Evolutionary conservation across 2,888 invertebrate genomes (phyloP).

Genomic region (Oeneis ivallda): DNA sequence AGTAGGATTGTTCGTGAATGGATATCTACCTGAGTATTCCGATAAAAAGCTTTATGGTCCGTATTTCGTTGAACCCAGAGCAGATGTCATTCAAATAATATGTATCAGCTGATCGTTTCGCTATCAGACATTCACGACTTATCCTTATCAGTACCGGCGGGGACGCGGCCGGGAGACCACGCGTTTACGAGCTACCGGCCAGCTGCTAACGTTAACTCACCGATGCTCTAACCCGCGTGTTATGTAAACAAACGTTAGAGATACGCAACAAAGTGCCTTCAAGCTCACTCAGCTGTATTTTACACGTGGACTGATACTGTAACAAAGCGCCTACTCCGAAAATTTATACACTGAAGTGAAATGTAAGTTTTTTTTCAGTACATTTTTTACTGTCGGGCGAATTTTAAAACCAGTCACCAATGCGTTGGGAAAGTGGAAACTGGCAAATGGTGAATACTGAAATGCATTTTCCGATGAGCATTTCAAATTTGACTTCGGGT

Average conservation of each 20-base stretch:
- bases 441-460: too few relatives aligned
- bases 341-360: background rate
- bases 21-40: too few relatives aligned
- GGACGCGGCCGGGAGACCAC: slow-evolving; percentile 31
- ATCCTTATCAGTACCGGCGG: slow-evolving; percentile 33
- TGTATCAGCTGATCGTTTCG: slow-evolving; percentile 38
- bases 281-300: background rate
- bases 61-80: too few relatives aligned
- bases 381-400: background rate
- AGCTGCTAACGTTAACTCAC: background rate
- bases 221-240: background rate
- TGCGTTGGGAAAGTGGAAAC: too few relatives aligned
- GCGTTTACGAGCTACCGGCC: background rate
- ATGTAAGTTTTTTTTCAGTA: background rate
- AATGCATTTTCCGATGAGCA: too few relatives aligned
- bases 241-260: background rate
- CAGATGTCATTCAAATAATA: too few relatives aligned
- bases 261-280: slow-evolving; percentile 12
- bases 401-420: too few relatives aligned
- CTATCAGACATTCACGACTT: slow-evolving; percentile 37
- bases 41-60: too few relatives aligned
- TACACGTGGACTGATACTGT: slow-evolving; percentile 7
- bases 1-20: too few relatives aligned
- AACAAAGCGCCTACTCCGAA: background rate
- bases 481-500: too few relatives aligned